Conservation (phyloP, 2,797 vertebrate genomes). For the Galaxias olidus region DNA sequence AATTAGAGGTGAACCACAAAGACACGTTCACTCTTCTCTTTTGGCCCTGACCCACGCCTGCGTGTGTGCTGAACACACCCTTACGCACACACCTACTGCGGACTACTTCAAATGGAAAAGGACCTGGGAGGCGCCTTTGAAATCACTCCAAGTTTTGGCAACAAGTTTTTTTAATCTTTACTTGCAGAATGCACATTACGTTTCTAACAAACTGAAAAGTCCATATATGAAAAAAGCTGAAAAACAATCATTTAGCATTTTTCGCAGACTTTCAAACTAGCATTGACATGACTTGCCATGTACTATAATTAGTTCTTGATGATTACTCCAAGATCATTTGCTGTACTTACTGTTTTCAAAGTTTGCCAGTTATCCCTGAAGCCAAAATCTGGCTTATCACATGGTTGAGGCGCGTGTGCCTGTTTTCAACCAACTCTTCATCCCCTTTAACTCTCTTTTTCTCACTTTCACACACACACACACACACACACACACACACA, state of each 20-base stretch:
- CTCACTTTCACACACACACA: not conserved
- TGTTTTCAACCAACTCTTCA: not conserved
- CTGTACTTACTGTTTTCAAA: slow-evolving; percentile 27
- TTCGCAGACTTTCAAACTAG: too few relatives aligned
- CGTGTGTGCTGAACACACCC: slow-evolving; percentile 8
- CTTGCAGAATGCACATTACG: too few relatives aligned
- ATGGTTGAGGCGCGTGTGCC: slow-evolving; percentile 7
- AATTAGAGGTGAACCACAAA: not conserved
- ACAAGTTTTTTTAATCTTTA: too few relatives aligned
- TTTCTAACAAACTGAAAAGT: too few relatives aligned
- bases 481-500: slow-evolving; percentile 14
- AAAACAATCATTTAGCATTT: too few relatives aligned
- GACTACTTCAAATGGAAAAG: not conserved
- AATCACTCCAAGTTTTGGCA: slow-evolving; percentile 32
- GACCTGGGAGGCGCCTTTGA: slow-evolving; percentile 25
- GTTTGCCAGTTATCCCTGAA: slow-evolving; percentile 30
- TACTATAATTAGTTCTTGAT: slow-evolving; percentile 35
- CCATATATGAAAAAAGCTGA: too few relatives aligned
- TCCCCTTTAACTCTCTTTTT: not conserved
- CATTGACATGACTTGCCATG: slow-evolving; percentile 41
- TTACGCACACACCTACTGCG: slow-evolving; percentile 19
- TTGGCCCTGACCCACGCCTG: not conserved
- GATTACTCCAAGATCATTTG: too few relatives aligned
- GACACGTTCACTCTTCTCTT: not conserved
- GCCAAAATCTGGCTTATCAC: slow-evolving; percentile 22